Evolutionary conservation across 2,888 invertebrate genomes (phyloP), one percentile per base, ranked within the genome.

Genomic region (Alloplasta piceator): DNA sequence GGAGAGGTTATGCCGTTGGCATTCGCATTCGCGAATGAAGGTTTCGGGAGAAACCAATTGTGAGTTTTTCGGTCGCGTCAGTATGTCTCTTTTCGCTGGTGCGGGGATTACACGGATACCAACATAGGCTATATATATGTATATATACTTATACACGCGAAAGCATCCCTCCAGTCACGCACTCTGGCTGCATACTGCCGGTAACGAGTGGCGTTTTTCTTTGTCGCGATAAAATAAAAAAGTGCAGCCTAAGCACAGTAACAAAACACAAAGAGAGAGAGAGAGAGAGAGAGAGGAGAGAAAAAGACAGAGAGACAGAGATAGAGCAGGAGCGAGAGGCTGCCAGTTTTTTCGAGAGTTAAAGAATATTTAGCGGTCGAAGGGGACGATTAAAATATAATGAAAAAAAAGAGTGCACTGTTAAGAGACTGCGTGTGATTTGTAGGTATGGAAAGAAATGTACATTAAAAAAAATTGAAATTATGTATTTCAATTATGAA

Each of bases 21-120:
- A 50, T 43, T 66, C 58, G 80, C 46, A 73, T 66, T 55, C 63
- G 46, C 43, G 64, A 38, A 66, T 64, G 58, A 52, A 67, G 72
- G 58, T 70, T 48, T 52, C 26, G 56, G 71, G 79, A 79, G 82
- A 79, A 75, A 72, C 66, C 58, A 79, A 67, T 48, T 61, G 75
- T 85, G 80, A 88, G 55, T 85, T 87, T 83, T 85, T 87, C 82
- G 84, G 85, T 87, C 86, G 87, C 85, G 89, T 89, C 87, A 85
- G 86, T 87, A 87, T 85, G 52, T 66, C 58, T 78, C 66, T 66
- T 58, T 60, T 64, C 43, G 63, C 63, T 72, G 78, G 78, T 78
- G 78, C 76, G 58, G 26, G 61, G 64, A 63, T 73, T 79, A 48
- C 68, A 46, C 56, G 43, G 68, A 67, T 76, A 63, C 10, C 63